These are phyloP conservation scores for Metacarcinus magister DNA, from an alignment of 2,888 invertebrate species.

Conservation along the genomic window DNA sequence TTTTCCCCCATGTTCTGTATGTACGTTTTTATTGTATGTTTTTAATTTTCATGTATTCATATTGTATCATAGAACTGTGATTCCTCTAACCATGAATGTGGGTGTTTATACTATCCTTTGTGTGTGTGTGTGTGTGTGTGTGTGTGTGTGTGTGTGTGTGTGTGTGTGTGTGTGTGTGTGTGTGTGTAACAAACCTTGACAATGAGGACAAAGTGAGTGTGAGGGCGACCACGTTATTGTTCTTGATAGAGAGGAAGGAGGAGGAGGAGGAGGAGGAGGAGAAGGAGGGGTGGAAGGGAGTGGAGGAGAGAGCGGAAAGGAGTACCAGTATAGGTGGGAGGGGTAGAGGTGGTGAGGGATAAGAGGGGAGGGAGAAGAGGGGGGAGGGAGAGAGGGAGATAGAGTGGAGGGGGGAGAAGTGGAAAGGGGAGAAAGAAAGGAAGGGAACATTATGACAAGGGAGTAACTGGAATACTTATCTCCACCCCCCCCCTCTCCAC, in stretches of 20 bases:
- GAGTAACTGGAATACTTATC: too few relatives aligned
- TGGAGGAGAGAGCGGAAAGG: too few relatives aligned
- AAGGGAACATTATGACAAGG: too few relatives aligned
- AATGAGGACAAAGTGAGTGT: background rate
- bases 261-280: background rate
- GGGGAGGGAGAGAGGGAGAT: too few relatives aligned
- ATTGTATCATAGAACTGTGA: slow-evolving; percentile 3
- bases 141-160: slow-evolving; percentile 61
- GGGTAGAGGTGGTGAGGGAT: too few relatives aligned
- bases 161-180: slow-evolving; percentile 52
- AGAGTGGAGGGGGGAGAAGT: too few relatives aligned
- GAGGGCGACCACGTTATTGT: background rate
- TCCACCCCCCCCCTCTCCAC: too few relatives aligned
- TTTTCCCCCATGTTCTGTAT: background rate
- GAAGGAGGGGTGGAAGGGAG: too few relatives aligned
- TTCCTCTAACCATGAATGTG: background rate
- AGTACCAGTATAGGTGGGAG: too few relatives aligned
- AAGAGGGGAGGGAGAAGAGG: too few relatives aligned
- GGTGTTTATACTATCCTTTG: slow-evolving; percentile 38
- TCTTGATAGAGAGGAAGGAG: background rate
- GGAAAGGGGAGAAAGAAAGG: too few relatives aligned
- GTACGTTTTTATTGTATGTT: background rate
- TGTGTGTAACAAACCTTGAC: background rate
- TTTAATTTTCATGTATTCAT: background rate
- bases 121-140: slow-evolving; percentile 59